Percentiles rank a stretch among this genome's conserved stretches.
Conservation (phyloP, 2,888 invertebrate species). For the Ectemnius lituratus region DNA sequence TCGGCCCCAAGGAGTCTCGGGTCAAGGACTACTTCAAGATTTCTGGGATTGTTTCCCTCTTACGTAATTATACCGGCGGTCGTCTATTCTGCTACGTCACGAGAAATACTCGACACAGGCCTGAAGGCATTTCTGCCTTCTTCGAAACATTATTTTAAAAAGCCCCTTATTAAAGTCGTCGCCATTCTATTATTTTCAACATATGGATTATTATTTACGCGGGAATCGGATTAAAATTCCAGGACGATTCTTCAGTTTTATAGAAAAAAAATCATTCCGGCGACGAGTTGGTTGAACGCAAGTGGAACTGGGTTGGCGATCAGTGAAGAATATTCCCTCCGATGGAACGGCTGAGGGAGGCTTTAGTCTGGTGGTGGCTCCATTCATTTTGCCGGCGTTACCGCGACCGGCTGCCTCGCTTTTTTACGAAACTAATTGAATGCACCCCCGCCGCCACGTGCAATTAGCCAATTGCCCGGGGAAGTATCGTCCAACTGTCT, state of each 20-base stretch:
- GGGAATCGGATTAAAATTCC: too few relatives aligned
- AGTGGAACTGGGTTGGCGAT: too few relatives aligned
- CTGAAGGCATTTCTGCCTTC: too few relatives aligned
- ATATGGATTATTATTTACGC: too few relatives aligned
- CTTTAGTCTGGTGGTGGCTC: slow-evolving; percentile 44
- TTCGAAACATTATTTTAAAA: too few relatives aligned
- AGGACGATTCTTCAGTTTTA: too few relatives aligned
- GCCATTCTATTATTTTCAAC: too few relatives aligned
- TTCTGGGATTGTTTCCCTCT: slow-evolving; percentile 1
- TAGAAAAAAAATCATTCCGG: too few relatives aligned
- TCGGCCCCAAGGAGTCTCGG: slow-evolving; percentile 19
- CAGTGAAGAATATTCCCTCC: background rate
- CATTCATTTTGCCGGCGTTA: slow-evolving; percentile 67
- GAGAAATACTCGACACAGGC: background rate
- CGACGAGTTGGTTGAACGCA: too few relatives aligned
- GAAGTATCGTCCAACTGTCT: slow-evolving; percentile 60
- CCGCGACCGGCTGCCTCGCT: slow-evolving; percentile 63
- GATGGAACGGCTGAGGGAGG: slow-evolving; percentile 14
- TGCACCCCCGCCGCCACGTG: slow-evolving; percentile 63
- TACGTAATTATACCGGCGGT: background rate
- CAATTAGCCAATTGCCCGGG: slow-evolving; percentile 67
- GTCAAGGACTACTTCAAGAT: slow-evolving; percentile 27
- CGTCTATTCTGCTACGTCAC: background rate
- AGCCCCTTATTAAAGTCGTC: too few relatives aligned
- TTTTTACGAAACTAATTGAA: slow-evolving; percentile 72